Percentiles rank a stretch among this genome's conserved stretches.
Conservation (phyloP, 2,113 vertebrate species). For the Pseudorhombus dupliciocellatus region DNA sequence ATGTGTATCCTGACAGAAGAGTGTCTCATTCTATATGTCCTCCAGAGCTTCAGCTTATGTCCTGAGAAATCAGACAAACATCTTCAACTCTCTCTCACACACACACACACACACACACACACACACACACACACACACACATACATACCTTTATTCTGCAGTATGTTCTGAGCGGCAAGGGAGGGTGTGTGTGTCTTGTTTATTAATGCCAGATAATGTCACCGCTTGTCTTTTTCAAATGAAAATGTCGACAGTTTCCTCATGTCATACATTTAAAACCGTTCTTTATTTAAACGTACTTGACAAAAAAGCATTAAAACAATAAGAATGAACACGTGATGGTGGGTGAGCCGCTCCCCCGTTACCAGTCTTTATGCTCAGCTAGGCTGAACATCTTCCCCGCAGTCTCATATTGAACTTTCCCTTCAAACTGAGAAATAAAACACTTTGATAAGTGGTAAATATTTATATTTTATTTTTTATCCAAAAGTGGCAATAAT, state of each 20-base stretch:
- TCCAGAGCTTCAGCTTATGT: background rate
- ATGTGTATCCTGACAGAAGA: background rate
- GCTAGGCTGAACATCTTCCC: background rate
- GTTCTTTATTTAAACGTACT: background rate
- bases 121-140: too few relatives aligned
- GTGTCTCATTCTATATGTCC: background rate
- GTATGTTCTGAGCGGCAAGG: too few relatives aligned
- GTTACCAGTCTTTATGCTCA: background rate
- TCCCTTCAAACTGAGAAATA: background rate
- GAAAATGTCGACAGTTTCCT: background rate
- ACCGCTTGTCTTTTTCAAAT: background rate
- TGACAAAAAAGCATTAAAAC: background rate
- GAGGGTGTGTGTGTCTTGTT: background rate
- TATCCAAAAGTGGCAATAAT: constrained; percentile 44
- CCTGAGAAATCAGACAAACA: background rate
- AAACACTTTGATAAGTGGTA: background rate
- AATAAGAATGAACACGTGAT: background rate
- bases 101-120: too few relatives aligned
- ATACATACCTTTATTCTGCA: too few relatives aligned
- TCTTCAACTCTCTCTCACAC: background rate
- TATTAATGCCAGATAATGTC: background rate
- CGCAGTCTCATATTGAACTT: background rate
- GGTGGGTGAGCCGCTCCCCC: background rate
- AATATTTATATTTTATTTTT: background rate
- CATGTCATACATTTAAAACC: background rate